phyloP scores from a whole-genome alignment of 2,888 invertebrate genomes.

The Polia nebulosa region DNA sequence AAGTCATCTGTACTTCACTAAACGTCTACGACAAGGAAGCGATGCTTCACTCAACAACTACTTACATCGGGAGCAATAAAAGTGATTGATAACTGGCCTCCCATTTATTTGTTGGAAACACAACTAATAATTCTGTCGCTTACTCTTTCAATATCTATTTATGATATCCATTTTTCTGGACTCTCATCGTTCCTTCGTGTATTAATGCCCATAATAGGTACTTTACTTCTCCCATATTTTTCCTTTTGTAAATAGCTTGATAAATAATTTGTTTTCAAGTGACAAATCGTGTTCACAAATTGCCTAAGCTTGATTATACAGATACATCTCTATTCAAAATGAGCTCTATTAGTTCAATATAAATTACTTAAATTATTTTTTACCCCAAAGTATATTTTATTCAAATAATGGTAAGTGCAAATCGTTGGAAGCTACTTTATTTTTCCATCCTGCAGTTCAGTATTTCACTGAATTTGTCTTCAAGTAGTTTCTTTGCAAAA shows the following conservation, averaged over 20 bases:
- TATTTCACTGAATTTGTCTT: constrained; percentile 27
- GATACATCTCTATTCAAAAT: too few relatives aligned
- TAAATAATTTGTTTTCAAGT: constrained; percentile 5
- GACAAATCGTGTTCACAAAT: constrained; percentile 10
- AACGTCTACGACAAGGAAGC: constrained; percentile 47
- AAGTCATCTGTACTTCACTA: constrained; percentile 55
- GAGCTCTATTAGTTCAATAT: too few relatives aligned
- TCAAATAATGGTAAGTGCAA: neutral
- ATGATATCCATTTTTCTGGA: constrained; percentile 51
- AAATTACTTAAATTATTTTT: constrained; percentile 34
- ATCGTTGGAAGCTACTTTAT: neutral
- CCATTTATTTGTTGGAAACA: constrained; percentile 54
- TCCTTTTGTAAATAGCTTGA: constrained; percentile 9
- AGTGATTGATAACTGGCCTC: constrained; percentile 55
- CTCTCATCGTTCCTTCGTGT: constrained; percentile 35
- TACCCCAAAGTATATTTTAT: neutral
- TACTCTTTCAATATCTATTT: constrained; percentile 66
- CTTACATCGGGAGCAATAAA: constrained; percentile 58
- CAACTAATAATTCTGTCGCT: constrained; percentile 48
- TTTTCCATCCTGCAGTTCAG: constrained; percentile 19
- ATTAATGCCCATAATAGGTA: constrained; percentile 30
- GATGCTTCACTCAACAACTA: constrained; percentile 58
- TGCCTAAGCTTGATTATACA: neutral
- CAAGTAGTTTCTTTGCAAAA: constrained; percentile 31
- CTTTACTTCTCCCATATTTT: neutral